These are phyloP conservation scores for Neoniphon sammara DNA, from an alignment of 2,797 vertebrate genomes.

Conservation along the genomic window DNA sequence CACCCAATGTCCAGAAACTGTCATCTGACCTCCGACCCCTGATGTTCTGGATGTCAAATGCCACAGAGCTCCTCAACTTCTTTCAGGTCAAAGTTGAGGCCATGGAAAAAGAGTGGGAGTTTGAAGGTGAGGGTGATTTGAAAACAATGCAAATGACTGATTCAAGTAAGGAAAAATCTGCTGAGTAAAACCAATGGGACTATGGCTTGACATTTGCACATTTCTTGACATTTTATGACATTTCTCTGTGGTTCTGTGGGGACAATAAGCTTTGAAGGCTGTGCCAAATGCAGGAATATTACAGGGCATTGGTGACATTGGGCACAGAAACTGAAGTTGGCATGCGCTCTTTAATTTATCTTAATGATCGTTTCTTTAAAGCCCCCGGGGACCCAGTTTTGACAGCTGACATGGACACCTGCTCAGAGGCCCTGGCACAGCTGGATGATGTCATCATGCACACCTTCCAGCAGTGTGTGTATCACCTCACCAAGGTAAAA, in stretches of 20 bases:
- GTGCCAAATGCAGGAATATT: conserved; percentile 2
- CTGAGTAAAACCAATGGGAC: conserved; percentile 25
- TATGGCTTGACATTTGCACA: not conserved
- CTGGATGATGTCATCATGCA: conserved; percentile 97
- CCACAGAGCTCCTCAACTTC: conserved; percentile 93
- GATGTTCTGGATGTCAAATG: conserved; percentile 97
- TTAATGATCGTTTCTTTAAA: conserved; percentile 57
- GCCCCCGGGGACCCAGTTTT: conserved; percentile 87
- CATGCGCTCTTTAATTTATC: conserved; percentile 38
- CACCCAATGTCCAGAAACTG: conserved; percentile 87
- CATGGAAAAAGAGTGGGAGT: conserved; percentile 94
- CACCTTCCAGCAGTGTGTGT: conserved; percentile 96
- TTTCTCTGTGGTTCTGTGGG: not conserved
- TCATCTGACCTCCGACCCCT: conserved; percentile 90
- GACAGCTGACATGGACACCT: conserved; percentile 91
- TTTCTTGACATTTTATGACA: too few species aligned
- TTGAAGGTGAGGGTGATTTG: conserved; percentile 86
- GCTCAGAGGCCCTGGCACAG: conserved; percentile 91
- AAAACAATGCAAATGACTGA: conserved; percentile 16
- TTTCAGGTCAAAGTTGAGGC: conserved; percentile 92
- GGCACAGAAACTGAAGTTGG: conserved; percentile 45
- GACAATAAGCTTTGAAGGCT: not conserved
- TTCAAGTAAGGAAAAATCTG: conserved; percentile 12
- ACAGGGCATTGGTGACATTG: not conserved
- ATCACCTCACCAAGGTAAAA: conserved; percentile 94